Base-by-base conservation (phyloP, 2,797 vertebrate genomes). In the Chelon labrosus region DNA sequence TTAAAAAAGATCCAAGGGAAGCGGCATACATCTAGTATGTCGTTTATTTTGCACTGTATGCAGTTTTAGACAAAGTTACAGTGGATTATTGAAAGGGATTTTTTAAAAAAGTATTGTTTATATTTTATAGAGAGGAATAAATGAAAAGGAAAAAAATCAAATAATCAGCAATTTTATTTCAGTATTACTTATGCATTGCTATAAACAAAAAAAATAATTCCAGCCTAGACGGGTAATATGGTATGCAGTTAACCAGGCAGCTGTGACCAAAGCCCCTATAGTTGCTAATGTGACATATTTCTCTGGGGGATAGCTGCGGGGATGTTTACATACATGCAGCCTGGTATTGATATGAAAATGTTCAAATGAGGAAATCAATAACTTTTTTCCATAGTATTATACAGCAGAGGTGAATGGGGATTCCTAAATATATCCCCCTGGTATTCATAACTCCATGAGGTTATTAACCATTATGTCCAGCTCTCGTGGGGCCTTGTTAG, bases 301-400 rank as follows among this genome's bases (percentile, higher is more conserved):
- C 37, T 62, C 14, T 65, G 9, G 16, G 70, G 47, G 25, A 52
- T 31, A 16, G 11, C 38, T 44, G 41, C 20, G 9, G 16, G 70
- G 47, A 11, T 67, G 51, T 46, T 75, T 68, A 19, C 35, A 65
- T 55, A 47, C 39, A 64, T 25, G 13, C 37, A 65, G 12, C 20
- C 41, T 73, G 39, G 14, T 69, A 56, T 70, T 58, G 20, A 74
- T 46, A 61, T 60, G 9, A 44, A 46, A 65, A 73, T 37, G 60
- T 22, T 69, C 19, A 70, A 70, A 74, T 56, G 11, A 60, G 27
- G 6, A 70, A 79, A 74, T 77, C 41, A 0, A 63, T 65, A 17
- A 31, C 54, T 14, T 69, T 70, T 56, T 25, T 79, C 7, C 20
- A 13, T 25, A 73, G 14, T n/a, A 35, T 74, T 79, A 56, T 54